A percentile compares a stretch with the other conserved stretches of the same genome.
Conservation (phyloP, 2,113 vertebrate species). For the Poeciliopsis retropinna region DNA sequence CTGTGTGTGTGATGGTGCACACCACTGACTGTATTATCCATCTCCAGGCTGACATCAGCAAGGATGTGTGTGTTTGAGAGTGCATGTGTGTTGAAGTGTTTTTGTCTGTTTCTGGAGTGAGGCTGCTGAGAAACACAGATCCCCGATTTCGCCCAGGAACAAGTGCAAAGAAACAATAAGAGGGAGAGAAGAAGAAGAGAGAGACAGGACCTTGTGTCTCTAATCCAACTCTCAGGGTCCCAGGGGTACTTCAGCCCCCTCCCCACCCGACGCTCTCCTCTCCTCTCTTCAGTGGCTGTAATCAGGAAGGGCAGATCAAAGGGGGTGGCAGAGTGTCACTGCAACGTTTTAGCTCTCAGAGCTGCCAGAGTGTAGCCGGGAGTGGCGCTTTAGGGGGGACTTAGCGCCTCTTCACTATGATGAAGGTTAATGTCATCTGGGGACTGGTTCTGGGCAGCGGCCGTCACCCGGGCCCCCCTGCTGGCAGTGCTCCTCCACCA, state of each 20-base stretch:
- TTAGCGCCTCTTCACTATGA: constrained; percentile 76
- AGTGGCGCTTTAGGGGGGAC: constrained; percentile 70
- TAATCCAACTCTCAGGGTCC: constrained; percentile 70
- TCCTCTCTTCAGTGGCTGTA: constrained; percentile 65
- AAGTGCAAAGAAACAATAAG: constrained; percentile 63
- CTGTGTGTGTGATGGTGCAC: constrained; percentile 83
- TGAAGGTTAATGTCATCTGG: constrained; percentile 80
- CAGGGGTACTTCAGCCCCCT: constrained; percentile 62
- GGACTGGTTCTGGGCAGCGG: constrained; percentile 65
- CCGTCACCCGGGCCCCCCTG: constrained; percentile 25
- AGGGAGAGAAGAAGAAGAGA: constrained; percentile 52
- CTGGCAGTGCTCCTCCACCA: constrained; percentile 61
- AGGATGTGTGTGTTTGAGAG: constrained; percentile 42
- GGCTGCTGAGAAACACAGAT: constrained; percentile 50
- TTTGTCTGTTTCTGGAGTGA: constrained; percentile 72
- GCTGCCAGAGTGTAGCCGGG: constrained; percentile 71
- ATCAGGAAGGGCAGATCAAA: constrained; percentile 81
- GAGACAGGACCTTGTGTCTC: constrained; percentile 57
- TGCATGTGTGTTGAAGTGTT: constrained; percentile 65
- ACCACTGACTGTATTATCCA: constrained; percentile 82
- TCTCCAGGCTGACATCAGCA: constrained; percentile 67
- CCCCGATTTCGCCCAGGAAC: constrained; percentile 43
- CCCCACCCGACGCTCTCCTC: constrained; percentile 48
- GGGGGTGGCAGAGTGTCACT: constrained; percentile 75
- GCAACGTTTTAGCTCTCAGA: constrained; percentile 76